Percentiles rank a stretch among this genome's conserved stretches.
Evolutionary conservation across 2,888 invertebrate species (phyloP).

Genomic region (Idaea dimidiata): DNA sequence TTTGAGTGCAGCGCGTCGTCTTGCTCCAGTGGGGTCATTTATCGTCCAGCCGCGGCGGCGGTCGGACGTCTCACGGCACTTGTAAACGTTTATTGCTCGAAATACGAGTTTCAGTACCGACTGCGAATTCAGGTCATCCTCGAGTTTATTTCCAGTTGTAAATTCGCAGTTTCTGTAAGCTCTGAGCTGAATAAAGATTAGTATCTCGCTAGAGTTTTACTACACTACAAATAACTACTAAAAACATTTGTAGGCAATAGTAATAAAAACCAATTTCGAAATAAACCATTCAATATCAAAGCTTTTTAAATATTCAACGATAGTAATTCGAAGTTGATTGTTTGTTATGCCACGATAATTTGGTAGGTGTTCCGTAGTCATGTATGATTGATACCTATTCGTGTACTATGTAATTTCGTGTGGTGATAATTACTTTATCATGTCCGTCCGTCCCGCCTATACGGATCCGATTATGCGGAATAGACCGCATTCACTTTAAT

Average conservation of each 20-base stretch:
- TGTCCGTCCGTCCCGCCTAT: neutral
- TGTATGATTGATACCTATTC: neutral
- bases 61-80: conserved; percentile 52
- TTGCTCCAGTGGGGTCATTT: conserved; percentile 54
- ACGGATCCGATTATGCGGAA: conserved; percentile 10
- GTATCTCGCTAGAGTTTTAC: neutral
- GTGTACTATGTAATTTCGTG: neutral
- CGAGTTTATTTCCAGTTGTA: conserved; percentile 1
- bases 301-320: neutral
- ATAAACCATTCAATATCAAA: neutral
- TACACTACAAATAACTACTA: neutral
- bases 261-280: neutral
- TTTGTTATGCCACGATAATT: neutral
- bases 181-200: neutral
- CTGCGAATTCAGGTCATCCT: conserved; percentile 2
- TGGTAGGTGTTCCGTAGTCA: neutral
- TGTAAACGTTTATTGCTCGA: conserved; percentile 50
- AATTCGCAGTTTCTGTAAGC: conserved; percentile 1
- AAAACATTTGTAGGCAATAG: too few species aligned
- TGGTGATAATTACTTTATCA: neutral
- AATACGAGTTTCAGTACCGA: conserved; percentile 18
- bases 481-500: conserved; percentile 16
- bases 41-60: conserved; percentile 47
- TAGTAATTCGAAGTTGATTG: neutral
- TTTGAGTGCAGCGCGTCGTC: conserved; percentile 62